Evolutionary conservation across 2,113 vertebrate genomes (phyloP), one percentile per base, ranked within the genome.

Genomic region (Leucosticte australis): DNA sequence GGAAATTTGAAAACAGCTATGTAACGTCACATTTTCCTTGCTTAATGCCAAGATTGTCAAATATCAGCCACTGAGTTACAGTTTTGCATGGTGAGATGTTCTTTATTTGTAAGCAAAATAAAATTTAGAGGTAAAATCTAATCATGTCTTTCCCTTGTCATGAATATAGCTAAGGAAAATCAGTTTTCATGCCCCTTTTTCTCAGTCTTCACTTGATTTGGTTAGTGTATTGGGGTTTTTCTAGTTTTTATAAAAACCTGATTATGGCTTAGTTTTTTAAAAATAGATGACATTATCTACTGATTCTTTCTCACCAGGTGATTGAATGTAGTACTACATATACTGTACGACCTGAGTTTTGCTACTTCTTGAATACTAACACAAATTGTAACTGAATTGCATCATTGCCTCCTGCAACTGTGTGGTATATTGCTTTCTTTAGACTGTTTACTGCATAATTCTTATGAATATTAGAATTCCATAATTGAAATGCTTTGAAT

Each of bases 401-500:
- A 35, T 76, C 55, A 31, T 47, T 68, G 35, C n/a, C 21, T 62
- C 17, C 24, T 62, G 47, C 21, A 62, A 17, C 41, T 55, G 21
- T 26, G 5, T 60, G 24, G 15, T 55, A 47, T 5, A 47, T 69
- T 69, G 11, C 5, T 69, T 83, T 83, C 30, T 76, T 62, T 55
- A 68, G 55, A 74, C 41, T 62, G 8, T 31, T 83, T 76, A 26
- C 30, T 53, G n/a, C 63, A 49, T 9, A 35, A 19, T 84, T 96
- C 80, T 86, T 95, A 71, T 13, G 0, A 84, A 7, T 81, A 26
- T 91, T 91, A 53, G 55, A 64, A 89, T 93, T 89, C 78, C 62
- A n/a, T 83, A 79, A 68, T 83, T 97, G 49, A 90, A 77, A 74
- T 90, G 65, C 63, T 82, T 86, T 94, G 56, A 87, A 10, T 74